A percentile compares a stretch with the other conserved stretches of the same genome.
Conservation (phyloP, 2,113 vertebrate genomes). For the Anseranas semipalmata region DNA sequence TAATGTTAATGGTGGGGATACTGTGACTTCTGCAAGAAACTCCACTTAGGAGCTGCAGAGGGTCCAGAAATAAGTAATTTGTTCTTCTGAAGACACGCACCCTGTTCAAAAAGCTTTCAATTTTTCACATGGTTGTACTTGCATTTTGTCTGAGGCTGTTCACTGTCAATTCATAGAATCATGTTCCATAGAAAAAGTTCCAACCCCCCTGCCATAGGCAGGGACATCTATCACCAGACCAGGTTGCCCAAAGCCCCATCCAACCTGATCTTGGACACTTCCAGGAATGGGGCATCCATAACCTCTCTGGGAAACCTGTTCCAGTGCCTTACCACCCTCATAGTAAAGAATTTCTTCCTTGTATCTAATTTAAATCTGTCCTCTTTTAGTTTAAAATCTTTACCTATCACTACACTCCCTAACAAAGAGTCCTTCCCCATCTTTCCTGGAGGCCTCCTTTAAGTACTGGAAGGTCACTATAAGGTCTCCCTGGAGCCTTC, state of each 20-base stretch:
- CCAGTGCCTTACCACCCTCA: background rate
- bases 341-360: background rate
- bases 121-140: constrained; percentile 13
- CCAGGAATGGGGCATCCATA: background rate
- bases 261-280: background rate
- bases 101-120: background rate
- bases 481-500: background rate
- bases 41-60: background rate
- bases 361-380: background rate
- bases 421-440: background rate
- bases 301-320: background rate
- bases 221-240: background rate
- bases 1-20: background rate
- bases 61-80: background rate
- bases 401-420: background rate
- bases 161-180: background rate
- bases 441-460: background rate
- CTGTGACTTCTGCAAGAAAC: background rate
- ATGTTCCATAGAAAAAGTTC: no score
- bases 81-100: background rate
- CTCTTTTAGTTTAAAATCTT: background rate
- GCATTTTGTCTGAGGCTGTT: background rate
- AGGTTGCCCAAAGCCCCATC: background rate
- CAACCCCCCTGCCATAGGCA: background rate
- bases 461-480: background rate